Base-by-base conservation (phyloP, 2,888 invertebrate species). In the Tenthredo notha region DNA sequence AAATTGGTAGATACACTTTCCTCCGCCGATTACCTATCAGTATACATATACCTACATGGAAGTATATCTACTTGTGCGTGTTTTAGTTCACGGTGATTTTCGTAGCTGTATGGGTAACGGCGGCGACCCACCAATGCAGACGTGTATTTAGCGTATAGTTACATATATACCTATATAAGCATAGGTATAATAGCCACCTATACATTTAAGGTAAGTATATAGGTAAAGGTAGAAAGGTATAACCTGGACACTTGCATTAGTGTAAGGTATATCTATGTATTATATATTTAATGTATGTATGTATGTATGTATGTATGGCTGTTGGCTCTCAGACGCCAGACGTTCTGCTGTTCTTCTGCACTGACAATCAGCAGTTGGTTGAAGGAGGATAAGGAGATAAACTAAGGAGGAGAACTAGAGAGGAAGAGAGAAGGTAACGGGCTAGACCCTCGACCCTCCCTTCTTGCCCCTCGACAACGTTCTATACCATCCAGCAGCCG, bases 331-430 rank as follows among this genome's bases (percentile, higher is more conserved):
- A 75, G 43, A 75, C 47, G 74, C 47, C 74, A 47, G 70, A 70
- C 70, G 77, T n/a, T 54, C 29, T 43, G 47, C 12, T 74, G 33
- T 33, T 77, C 77, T 50, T 77, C 77, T 54, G 29, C 33, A 54
- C 54, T 33, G 54, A 77, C 77, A 77, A 77, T 50, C 29, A 33
- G 43, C 29, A 33, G 43, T 37, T 21, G 40, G 47, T n/a, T 2
- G 47, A 12, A 74, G 25, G 21, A 74, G 43, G 43, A 72, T 4
- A 43, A 74, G 43, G 21, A 74, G 43, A 43, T n/a, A 21, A 37
- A 74, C 18, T 15, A 21, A 21, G 15, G 43, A 74, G 40, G 47
- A 74, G 18, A 40, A 47, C 33, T 33, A 77, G 54, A 21, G 80
- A 80, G 2, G 40, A 80, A 80, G 50, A 25, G 80, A 61, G 40